These are phyloP conservation scores for Rotaria socialis DNA, from an alignment of 2,888 invertebrate species.

Conservation along the genomic window DNA sequence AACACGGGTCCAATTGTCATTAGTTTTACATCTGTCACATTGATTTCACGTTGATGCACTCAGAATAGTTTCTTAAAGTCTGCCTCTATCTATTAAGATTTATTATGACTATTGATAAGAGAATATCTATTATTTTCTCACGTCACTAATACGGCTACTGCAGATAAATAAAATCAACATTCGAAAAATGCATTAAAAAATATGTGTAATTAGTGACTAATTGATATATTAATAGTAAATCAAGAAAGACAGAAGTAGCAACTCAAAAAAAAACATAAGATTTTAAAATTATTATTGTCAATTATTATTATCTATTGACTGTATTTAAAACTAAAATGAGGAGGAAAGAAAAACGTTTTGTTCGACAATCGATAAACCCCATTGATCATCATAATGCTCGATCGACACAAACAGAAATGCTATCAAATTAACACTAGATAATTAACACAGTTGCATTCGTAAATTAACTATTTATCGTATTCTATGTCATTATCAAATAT, in stretches of 20 bases:
- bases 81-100: neutral
- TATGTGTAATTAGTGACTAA: neutral
- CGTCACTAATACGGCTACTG: too few species aligned
- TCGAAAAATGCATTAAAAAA: neutral
- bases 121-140: neutral
- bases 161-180: too few species aligned
- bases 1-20: neutral
- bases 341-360: neutral
- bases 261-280: neutral
- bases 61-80: neutral
- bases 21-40: constrained; percentile 1
- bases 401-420: neutral
- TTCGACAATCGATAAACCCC: neutral
- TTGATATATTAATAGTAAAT: neutral
- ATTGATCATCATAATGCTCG: neutral
- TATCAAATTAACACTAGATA: neutral
- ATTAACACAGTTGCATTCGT: neutral
- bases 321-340: neutral
- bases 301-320: neutral
- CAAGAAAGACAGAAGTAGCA: neutral
- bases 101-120: neutral
- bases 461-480: neutral
- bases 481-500: neutral
- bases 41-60: neutral
- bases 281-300: neutral